Evolutionary conservation across 1,140 invertebrate species (phyloP).

Genomic region (Monomorium pharaonis): DNA sequence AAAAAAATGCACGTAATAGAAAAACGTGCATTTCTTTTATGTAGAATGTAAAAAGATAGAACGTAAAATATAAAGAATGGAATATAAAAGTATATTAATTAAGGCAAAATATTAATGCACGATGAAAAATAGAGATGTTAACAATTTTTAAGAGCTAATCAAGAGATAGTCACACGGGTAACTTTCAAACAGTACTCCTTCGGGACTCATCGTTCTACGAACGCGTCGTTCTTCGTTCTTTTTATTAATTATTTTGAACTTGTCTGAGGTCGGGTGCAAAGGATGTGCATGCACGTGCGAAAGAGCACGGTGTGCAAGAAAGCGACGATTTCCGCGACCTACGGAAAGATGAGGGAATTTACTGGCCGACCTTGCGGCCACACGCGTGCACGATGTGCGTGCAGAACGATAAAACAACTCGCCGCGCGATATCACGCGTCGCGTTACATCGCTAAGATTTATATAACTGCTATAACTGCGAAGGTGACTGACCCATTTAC

Average conservation of each 20-base stretch:
- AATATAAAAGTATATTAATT: too few species aligned
- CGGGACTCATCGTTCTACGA: not conserved
- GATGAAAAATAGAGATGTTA: too few species aligned
- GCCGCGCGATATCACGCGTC: constrained; percentile 35
- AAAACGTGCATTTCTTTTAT: too few species aligned
- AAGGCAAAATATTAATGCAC: too few species aligned
- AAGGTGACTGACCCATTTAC: constrained; percentile 51
- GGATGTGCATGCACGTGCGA: not conserved
- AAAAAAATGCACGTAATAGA: too few species aligned
- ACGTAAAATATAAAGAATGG: not conserved
- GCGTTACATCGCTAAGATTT: constrained; percentile 29
- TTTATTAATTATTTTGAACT: not conserved
- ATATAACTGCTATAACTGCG: constrained; percentile 41
- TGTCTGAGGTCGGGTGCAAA: not conserved
- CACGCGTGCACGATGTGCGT: not conserved
- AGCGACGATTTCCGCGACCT: not conserved
- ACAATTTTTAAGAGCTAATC: not conserved
- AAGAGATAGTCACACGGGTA: not conserved
- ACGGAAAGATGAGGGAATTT: not conserved
- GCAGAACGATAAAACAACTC: constrained; percentile 22
- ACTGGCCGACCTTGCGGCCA: constrained; percentile 27
- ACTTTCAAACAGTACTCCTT: not conserved
- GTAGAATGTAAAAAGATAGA: not conserved
- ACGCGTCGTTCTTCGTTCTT: not conserved
- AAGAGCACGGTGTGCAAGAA: too few species aligned